phyloP scores from a whole-genome alignment of 2,888 invertebrate species.

The Mythimna vitellina region DNA sequence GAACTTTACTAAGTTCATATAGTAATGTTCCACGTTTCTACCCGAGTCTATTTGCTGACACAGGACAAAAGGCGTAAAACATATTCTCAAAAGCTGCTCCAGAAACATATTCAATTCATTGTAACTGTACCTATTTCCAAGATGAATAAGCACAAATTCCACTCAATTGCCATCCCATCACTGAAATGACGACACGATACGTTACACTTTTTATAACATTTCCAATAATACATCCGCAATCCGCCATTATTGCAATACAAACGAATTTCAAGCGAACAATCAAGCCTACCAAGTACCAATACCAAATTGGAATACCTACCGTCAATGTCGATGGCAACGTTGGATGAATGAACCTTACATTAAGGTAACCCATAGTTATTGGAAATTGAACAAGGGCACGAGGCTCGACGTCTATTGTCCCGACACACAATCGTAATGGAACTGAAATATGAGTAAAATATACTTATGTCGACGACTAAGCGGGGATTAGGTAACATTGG shows the following conservation, averaged over 20 bases:
- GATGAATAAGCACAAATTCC: slow-evolving; percentile 23
- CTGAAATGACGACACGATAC: slow-evolving; percentile 47
- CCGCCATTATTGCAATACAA: slow-evolving; percentile 55
- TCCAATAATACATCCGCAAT: slow-evolving; percentile 49
- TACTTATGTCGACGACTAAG: slow-evolving; percentile 28
- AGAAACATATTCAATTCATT: slow-evolving; percentile 1
- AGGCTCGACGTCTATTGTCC: slow-evolving; percentile 65
- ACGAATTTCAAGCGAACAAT: slow-evolving; percentile 53
- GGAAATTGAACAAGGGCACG: slow-evolving; percentile 68
- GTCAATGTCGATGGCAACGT: slow-evolving; percentile 53
- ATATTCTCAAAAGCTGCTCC: not conserved
- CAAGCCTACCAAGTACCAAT: slow-evolving; percentile 53
- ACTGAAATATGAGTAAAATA: slow-evolving; percentile 60
- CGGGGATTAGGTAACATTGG: slow-evolving; percentile 13
- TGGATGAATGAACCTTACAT: slow-evolving; percentile 60
- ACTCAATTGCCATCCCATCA: slow-evolving; percentile 21
- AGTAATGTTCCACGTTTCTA: not conserved
- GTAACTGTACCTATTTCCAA: not conserved
- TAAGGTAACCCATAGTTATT: slow-evolving; percentile 63
- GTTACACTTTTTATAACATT: slow-evolving; percentile 44
- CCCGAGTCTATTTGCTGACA: not conserved
- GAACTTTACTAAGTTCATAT: not conserved
- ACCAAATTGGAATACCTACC: slow-evolving; percentile 62
- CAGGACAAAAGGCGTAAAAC: not conserved
- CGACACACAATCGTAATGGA: slow-evolving; percentile 68